These are phyloP conservation scores for Chorisops tibialis DNA, from an alignment of 2,888 invertebrate species.

Conservation along the genomic window DNA sequence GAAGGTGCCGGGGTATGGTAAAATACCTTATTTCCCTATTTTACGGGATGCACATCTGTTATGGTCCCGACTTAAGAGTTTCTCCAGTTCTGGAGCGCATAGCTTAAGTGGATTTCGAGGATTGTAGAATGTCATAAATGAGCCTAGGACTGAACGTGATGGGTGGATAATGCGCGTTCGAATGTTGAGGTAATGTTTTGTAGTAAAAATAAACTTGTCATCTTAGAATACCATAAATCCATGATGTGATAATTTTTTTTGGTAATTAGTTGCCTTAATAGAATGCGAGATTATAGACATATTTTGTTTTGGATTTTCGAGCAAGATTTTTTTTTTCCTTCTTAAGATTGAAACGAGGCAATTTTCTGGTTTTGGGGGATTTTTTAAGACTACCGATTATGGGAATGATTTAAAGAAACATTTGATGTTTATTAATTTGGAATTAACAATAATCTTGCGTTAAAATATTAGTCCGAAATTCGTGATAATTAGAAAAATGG, in stretches of 20 bases:
- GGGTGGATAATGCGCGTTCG: constrained; percentile 4
- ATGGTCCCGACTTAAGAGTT: constrained; percentile 6
- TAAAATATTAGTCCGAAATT: too few relatives aligned
- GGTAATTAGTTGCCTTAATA: constrained; percentile 30
- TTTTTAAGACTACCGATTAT: too few relatives aligned
- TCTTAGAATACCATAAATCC: constrained; percentile 24
- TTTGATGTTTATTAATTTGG: too few relatives aligned
- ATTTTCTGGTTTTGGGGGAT: too few relatives aligned
- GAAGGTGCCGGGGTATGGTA: not conserved
- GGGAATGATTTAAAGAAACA: too few relatives aligned
- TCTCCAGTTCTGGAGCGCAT: constrained; percentile 1
- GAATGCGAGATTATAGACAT: not conserved
- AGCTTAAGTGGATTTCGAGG: constrained; percentile 22
- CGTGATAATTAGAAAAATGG: too few relatives aligned
- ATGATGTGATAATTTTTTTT: constrained; percentile 30
- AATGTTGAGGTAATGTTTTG: constrained; percentile 8
- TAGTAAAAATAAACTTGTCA: constrained; percentile 30
- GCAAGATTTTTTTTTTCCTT: too few relatives aligned
- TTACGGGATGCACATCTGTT: constrained; percentile 9
- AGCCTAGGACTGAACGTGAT: not conserved
- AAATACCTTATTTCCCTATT: constrained; percentile 4
- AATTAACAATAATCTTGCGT: too few relatives aligned
- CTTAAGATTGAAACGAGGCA: too few relatives aligned
- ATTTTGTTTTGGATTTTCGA: too few relatives aligned
- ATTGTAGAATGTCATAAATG: constrained; percentile 23